Base-by-base conservation (phyloP, 2,888 invertebrate genomes). In the Scaptomyza caliginosa region DNA sequence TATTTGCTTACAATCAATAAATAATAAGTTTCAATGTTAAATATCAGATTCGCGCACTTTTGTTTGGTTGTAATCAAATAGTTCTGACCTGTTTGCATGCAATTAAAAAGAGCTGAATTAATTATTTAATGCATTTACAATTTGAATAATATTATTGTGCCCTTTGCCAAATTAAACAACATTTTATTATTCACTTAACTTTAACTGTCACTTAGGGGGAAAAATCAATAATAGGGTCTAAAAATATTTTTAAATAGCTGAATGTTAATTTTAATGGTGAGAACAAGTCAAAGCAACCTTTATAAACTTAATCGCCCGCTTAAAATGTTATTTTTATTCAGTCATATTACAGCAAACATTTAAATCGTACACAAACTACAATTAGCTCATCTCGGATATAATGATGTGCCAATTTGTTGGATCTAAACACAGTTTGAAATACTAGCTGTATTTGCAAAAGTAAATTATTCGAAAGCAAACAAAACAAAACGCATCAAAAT, bases 111-210 rank as follows among this genome's bases (percentile, higher is more conserved):
- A 28, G 46, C 8, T 42, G 43, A 30, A 23, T 51, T 30, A 55
- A 51, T 69, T 59, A 69, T 66, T 43, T 34, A 43, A 46, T 36
- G 11, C 17, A 50, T 57, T 74, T 69, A 56, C 19, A 43, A 62
- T 49, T 57, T 32, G 21, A 54, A 54, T 36, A 48, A 30, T 19
- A 40, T 39, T 34, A 46, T 52, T 45, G 23, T 21, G 38, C 13
- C 10, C 17, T 11, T 48, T 46, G 39, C 26, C 36, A 24, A n/a
- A 26, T 28, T 36, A 3, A 48, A 49, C 13, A 19, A 30, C n/a
- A 21, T n/a, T 8, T 2, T 7, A 13, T 16, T 19, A 19, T 19
- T n/a, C 7, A 10, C 4, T n/a, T 6, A 28, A 19, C 4, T 13
- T 10, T 4, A 2, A 17, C 2, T 32, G 7, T 32, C 32, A 32